Percentiles rank a stretch among this genome's conserved stretches.
These are phyloP conservation scores for Halcyon badia DNA, from an alignment of 2,797 vertebrate genomes.

Conservation along the genomic window DNA sequence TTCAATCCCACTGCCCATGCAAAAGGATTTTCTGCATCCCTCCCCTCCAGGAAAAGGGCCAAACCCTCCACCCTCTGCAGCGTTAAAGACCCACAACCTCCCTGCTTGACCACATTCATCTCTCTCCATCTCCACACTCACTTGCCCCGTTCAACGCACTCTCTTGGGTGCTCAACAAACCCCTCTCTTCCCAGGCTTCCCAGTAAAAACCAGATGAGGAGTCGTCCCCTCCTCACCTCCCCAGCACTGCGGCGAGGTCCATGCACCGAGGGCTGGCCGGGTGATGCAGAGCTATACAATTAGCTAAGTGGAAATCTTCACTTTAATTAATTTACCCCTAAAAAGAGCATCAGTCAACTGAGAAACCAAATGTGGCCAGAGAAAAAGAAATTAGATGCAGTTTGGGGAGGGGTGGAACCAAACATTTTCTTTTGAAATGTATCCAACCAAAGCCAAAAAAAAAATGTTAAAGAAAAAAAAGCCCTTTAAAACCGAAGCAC, in stretches of 20 bases:
- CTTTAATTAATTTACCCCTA: background rate
- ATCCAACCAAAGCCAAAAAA: background rate
- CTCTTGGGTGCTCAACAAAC: background rate
- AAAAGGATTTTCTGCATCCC: background rate
- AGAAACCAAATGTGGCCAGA: background rate
- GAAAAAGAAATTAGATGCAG: background rate
- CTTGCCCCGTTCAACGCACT: accelerated
- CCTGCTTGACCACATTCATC: accelerated
- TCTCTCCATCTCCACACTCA: accelerated
- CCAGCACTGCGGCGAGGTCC: accelerated
- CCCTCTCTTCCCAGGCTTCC: background rate
- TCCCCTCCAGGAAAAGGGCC: background rate
- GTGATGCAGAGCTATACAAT: background rate
- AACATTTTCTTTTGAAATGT: background rate
- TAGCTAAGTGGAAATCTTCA: background rate
- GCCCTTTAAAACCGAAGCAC: background rate
- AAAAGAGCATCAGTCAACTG: background rate
- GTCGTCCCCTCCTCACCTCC: background rate
- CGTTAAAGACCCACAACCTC: background rate
- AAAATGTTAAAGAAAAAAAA: background rate
- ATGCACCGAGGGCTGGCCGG: background rate
- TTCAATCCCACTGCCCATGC: background rate
- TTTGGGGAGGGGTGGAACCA: background rate
- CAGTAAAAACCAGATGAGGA: background rate
- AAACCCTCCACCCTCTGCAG: accelerated